phyloP scores from a whole-genome alignment of 2,113 vertebrate genomes.

The Indicator maculatus region DNA sequence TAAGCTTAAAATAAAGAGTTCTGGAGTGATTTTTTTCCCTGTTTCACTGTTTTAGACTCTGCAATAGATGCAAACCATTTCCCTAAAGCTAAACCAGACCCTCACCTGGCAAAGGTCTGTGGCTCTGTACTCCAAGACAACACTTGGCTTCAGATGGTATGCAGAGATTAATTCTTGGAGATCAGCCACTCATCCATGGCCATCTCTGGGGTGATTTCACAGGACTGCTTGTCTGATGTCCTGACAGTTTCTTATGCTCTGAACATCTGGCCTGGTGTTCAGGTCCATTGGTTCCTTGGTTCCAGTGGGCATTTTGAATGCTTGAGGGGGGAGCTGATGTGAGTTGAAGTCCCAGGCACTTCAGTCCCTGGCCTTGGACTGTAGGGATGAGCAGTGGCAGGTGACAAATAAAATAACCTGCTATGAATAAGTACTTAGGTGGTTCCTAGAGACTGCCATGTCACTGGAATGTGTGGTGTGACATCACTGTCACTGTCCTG shows the following conservation, averaged over 20 bases:
- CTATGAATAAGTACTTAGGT: background rate
- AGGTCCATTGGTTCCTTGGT: background rate
- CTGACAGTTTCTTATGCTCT: background rate
- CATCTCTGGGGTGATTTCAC: background rate
- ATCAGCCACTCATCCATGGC: background rate
- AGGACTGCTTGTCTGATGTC: background rate
- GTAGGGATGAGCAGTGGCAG: too few species aligned
- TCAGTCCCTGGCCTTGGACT: background rate
- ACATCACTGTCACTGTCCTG: rapidly evolving
- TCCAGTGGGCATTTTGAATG: background rate
- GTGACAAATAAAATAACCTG: background rate
- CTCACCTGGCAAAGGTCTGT: background rate
- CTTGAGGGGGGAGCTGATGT: background rate
- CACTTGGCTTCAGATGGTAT: background rate
- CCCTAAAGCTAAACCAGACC: background rate
- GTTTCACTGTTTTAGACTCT: background rate
- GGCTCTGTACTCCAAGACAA: background rate
- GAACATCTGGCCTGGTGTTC: background rate
- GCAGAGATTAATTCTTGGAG: background rate
- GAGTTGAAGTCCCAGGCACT: background rate
- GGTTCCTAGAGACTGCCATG: background rate
- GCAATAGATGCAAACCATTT: background rate
- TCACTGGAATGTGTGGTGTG: rapidly evolving
- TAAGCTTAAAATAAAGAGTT: background rate
- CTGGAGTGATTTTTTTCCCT: background rate